Evolutionary conservation across 2,888 invertebrate genomes (phyloP).

Genomic region (Rhimphoctona megacephalus): DNA sequence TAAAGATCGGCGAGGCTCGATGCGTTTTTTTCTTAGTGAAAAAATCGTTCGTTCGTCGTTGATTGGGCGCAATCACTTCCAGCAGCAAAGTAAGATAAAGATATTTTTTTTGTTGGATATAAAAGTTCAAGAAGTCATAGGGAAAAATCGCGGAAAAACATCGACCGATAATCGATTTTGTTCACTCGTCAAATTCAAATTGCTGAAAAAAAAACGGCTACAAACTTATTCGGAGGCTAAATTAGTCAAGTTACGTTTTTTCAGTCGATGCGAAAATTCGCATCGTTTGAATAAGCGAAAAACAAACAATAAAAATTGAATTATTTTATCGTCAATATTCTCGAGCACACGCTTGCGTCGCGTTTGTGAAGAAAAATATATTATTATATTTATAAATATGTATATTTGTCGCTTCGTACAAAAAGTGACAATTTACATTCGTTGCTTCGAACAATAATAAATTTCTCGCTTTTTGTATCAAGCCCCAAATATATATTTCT

Average conservation of each 20-base stretch:
- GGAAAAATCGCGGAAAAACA: conserved; percentile 65
- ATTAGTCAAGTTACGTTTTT: conserved; percentile 36
- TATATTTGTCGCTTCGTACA: background rate
- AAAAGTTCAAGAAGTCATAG: conserved; percentile 80
- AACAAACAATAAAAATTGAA: conserved; percentile 11
- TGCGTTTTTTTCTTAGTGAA: conserved; percentile 19
- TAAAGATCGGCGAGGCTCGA: background rate
- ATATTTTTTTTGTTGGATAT: conserved; percentile 45
- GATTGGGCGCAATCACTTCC: conserved; percentile 26
- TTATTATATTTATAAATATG: background rate
- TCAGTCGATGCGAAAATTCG: conserved; percentile 21
- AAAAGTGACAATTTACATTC: background rate
- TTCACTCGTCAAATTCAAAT: conserved; percentile 74
- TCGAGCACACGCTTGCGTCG: conserved; percentile 53
- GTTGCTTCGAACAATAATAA: background rate
- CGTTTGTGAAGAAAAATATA: conserved; percentile 38
- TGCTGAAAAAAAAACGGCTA: conserved; percentile 21
- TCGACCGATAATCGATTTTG: conserved; percentile 51
- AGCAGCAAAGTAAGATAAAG: background rate
- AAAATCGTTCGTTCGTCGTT: conserved; percentile 45
- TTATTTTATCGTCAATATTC: conserved; percentile 49
- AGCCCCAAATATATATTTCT: conserved; percentile 76
- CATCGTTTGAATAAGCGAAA: conserved; percentile 4
- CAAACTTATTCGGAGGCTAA: conserved; percentile 64
- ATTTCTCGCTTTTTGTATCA: background rate